Conservation (phyloP, 2,888 invertebrate genomes). For the Terebella lapidaria region DNA sequence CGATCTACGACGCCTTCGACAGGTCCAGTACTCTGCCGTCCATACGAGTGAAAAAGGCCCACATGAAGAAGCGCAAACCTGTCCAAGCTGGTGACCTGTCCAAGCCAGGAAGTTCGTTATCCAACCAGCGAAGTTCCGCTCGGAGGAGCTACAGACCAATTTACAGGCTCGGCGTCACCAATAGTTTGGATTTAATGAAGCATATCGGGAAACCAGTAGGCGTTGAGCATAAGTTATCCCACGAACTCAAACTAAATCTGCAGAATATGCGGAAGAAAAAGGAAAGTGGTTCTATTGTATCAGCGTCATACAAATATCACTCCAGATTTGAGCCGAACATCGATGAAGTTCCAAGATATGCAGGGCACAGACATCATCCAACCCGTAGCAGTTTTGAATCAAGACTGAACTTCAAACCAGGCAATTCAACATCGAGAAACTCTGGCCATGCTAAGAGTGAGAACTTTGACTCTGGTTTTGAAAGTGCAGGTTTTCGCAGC, state of each 20-base stretch:
- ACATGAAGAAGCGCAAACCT: neutral
- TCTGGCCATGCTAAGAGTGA: too few species aligned
- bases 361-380: too few species aligned
- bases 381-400: too few species aligned
- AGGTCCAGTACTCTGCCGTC: conserved; percentile 17
- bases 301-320: neutral
- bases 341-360: too few species aligned
- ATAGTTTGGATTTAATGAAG: conserved; percentile 14
- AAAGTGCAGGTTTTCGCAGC: too few species aligned
- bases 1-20: conserved; percentile 18
- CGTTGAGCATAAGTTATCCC: conserved; percentile 13
- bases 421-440: too few species aligned
- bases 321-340: neutral
- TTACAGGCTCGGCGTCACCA: conserved; percentile 17
- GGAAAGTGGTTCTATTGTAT: neutral
- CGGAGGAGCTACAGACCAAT: neutral
- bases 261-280: conserved; percentile 10
- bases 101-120: neutral
- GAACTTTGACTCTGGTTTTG: too few species aligned
- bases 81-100: neutral
- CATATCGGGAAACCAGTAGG: conserved; percentile 10
- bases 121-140: conserved; percentile 1
- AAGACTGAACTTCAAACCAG: too few species aligned
- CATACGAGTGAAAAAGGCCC: conserved; percentile 8
- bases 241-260: conserved; percentile 14